Conservation (phyloP, 1,140 invertebrate species). For the Drosophila tani region DNA sequence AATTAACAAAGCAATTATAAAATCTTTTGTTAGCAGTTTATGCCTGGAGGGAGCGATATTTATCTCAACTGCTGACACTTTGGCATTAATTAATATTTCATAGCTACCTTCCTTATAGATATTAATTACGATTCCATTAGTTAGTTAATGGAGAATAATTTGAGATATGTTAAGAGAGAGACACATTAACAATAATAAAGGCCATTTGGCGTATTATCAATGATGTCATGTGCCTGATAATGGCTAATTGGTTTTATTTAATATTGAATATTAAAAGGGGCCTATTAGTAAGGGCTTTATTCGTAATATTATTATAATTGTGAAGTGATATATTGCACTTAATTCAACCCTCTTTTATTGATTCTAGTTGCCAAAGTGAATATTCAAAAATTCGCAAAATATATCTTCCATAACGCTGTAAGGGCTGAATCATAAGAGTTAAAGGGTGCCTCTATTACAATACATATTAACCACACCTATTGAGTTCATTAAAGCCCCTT, state of each 20-base stretch:
- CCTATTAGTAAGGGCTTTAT: no score
- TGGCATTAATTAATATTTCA: constrained; percentile 1
- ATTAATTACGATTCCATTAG: not conserved
- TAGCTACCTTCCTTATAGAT: not conserved
- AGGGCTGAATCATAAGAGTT: not conserved
- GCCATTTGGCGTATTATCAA: not conserved
- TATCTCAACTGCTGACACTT: constrained; percentile 6
- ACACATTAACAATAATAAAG: not conserved
- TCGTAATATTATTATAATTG: no score
- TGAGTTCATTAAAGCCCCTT: not conserved
- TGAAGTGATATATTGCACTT: no score
- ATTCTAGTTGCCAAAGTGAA: no score
- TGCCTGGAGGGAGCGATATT: constrained; percentile 1
- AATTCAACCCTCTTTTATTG: no score
- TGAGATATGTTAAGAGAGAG: not conserved
- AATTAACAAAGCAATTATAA: not conserved
- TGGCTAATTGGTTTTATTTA: not conserved
- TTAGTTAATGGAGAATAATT: not conserved
- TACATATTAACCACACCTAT: not conserved
- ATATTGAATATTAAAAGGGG: not conserved
- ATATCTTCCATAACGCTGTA: not conserved
- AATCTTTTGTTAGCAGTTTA: not conserved
- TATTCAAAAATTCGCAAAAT: no score
- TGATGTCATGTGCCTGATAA: not conserved
- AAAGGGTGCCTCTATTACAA: not conserved